Conservation (phyloP, 2,113 vertebrate species). For the Myanophis thanlyinensis region DNA sequence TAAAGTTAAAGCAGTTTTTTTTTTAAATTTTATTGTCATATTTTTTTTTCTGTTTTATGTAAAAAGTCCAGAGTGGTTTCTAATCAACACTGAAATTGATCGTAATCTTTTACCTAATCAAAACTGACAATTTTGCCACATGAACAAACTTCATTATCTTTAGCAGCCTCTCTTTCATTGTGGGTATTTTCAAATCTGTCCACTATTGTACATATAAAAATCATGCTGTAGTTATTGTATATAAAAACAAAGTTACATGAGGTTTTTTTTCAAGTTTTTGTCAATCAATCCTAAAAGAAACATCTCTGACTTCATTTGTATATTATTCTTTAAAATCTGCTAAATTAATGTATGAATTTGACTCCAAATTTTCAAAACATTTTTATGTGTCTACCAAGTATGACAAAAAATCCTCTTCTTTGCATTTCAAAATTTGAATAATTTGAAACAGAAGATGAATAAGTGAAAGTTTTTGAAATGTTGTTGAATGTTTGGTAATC, state of each 20-base stretch:
- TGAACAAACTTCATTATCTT: background rate
- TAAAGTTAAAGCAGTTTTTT: background rate
- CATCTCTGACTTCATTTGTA: background rate
- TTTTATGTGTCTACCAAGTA: background rate
- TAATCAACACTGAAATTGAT: background rate
- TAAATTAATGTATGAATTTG: background rate
- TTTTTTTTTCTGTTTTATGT: background rate
- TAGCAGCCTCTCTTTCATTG: background rate
- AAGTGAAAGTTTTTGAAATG: background rate
- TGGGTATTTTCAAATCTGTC: background rate
- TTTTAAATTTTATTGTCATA: too few species aligned
- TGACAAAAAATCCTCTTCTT: background rate
- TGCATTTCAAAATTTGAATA: background rate
- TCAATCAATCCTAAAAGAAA: background rate
- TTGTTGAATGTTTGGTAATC: fast-evolving
- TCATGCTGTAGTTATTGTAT: background rate
- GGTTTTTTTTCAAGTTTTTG: background rate
- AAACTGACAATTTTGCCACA: background rate
- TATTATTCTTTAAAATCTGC: background rate
- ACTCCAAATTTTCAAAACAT: background rate
- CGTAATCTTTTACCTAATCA: background rate
- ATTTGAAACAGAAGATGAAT: background rate
- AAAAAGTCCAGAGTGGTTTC: background rate
- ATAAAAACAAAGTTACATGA: background rate
- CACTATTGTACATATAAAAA: background rate